These are phyloP conservation scores for Choristoneura rosaceana DNA, from an alignment of 2,888 invertebrate species.

Conservation along the genomic window DNA sequence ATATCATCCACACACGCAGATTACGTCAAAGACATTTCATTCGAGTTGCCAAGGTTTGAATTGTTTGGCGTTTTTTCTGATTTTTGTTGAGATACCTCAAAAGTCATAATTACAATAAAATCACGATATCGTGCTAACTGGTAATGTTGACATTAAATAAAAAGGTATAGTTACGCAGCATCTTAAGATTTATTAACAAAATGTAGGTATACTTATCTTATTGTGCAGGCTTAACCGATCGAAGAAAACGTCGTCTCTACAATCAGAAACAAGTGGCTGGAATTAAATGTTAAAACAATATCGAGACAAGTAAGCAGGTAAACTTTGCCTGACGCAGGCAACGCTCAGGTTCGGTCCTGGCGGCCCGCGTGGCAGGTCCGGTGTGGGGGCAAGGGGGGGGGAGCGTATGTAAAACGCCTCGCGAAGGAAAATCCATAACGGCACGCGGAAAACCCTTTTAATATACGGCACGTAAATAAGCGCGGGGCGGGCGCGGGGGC, in stretches of 20 bases:
- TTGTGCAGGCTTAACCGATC: no score
- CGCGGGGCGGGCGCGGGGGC: conserved; percentile 52
- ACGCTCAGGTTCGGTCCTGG: neutral
- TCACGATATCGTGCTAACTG: no score
- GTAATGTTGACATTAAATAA: no score
- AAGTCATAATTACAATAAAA: no score
- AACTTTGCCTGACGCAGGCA: neutral
- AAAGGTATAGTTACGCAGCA: no score
- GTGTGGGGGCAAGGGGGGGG: conserved; percentile 39
- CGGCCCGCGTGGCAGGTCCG: neutral
- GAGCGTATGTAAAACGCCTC: conserved; percentile 75
- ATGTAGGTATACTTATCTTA: no score
- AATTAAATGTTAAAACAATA: neutral
- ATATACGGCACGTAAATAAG: conserved; percentile 85
- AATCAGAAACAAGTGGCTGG: neutral
- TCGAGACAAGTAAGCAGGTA: neutral
- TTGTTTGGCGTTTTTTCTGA: neutral
- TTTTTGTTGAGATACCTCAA: no score
- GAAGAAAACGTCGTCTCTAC: no score
- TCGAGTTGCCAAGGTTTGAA: neutral
- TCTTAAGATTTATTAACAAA: no score
- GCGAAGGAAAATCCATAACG: conserved; percentile 82
- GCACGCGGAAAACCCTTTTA: conserved; percentile 85
- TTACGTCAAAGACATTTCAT: neutral
- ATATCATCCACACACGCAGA: neutral